Conservation (phyloP, 1,140 invertebrate genomes). For the Neelides sp. region DNA sequence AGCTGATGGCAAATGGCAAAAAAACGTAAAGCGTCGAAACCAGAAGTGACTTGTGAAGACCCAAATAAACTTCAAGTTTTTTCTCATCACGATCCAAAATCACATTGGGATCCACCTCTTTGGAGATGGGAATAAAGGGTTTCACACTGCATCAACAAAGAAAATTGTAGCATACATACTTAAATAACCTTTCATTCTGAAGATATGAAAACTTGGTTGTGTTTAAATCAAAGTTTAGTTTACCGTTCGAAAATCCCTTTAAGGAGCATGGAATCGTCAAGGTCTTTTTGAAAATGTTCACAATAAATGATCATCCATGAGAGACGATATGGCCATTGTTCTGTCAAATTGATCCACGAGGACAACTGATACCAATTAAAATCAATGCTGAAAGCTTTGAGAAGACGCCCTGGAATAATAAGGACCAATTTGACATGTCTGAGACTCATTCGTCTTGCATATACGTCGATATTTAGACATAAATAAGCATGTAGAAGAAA, state of each 20-base stretch:
- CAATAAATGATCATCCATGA: constrained; percentile 94
- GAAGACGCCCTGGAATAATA: constrained; percentile 57
- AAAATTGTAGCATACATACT: not conserved
- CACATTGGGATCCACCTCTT: constrained; percentile 75
- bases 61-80: constrained; percentile 84
- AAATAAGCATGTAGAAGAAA: no score
- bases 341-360: constrained; percentile 95
- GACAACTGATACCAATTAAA: constrained; percentile 97
- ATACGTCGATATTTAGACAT: no score
- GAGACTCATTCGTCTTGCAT: no score
- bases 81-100: constrained; percentile 86
- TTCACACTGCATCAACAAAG: constrained; percentile 42
- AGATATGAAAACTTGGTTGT: not conserved
- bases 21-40: constrained; percentile 85
- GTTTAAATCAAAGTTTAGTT: constrained; percentile 32
- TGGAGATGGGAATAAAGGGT: constrained; percentile 63
- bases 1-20: constrained; percentile 88
- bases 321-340: constrained; percentile 95
- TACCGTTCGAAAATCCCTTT: constrained; percentile 87
- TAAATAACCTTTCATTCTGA: not conserved
- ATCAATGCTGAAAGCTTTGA: constrained; percentile 97
- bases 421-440: constrained; percentile 3
- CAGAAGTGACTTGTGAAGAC: constrained; percentile 68
- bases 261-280: constrained; percentile 72
- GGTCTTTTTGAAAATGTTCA: constrained; percentile 71